Evolutionary conservation across 2,797 vertebrate genomes (phyloP), one percentile per base, ranked within the genome.

Genomic region (Saxicola maurus): DNA sequence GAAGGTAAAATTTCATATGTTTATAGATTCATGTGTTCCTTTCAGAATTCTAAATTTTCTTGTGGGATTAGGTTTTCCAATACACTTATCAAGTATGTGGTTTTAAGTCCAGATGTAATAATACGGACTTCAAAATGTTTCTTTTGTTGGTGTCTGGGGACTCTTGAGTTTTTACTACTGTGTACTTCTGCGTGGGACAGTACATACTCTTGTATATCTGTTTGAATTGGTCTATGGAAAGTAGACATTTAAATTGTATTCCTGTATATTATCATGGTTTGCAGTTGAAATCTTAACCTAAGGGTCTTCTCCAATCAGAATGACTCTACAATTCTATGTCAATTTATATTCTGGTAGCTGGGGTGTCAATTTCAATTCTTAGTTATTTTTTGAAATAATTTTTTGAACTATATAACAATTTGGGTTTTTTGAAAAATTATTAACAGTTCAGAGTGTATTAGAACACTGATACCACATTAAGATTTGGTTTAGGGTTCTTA

Each of bases 381-480:
- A 59, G 27, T 35, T 62, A 40, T 20, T 23, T 89, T 79, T 65
- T 12, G 10, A 71, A 88, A 25, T 33, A 55, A 30, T 51, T 40
- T 42, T 30, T 51, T 46, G 2, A 72, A 25, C 4, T 61, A 17
- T 33, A 2, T 77, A 43, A 35, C 33, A 61, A 1, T 35, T 19
- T 62, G 6, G 0, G 2, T 17, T 10, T 40, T 45, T 86, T 62
- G 4, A 11, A 67, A 74, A 71, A n/a, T 14, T 0, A 13, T 49
- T 38, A 60, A 14, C 14, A 25, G 13, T 72, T 86, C 24, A 10
- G 23, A 75, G 17, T 61, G 11, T 42, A 16, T 38, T 59, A 24
- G 21, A 73, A n/a, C 8, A 13, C 23, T 33, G 52, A 46, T 56
- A n/a, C 27, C 37, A 45, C 53, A 55, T 48, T 43, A 56, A 69